Percentiles rank a stretch among this genome's conserved stretches.
Evolutionary conservation across 2,113 vertebrate species (phyloP).

Genomic region (Corvus hawaiiensis): DNA sequence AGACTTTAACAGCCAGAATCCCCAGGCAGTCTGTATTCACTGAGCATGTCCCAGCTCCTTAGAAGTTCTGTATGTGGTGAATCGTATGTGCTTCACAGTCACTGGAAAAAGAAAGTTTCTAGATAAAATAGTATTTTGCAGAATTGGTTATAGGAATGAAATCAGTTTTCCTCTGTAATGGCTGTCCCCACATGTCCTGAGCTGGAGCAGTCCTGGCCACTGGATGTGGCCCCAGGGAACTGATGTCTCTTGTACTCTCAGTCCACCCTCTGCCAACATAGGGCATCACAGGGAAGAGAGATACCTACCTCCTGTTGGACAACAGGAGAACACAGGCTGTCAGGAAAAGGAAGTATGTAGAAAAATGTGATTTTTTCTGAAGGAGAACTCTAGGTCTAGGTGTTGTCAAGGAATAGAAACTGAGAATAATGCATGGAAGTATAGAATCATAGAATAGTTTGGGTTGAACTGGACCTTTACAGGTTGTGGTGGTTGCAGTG

Average conservation of each 20-base stretch:
- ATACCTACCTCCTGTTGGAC: background rate
- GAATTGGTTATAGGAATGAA: background rate
- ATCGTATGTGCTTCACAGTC: background rate
- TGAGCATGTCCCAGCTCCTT: background rate
- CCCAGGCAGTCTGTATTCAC: background rate
- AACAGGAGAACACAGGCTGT: background rate
- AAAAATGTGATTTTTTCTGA: background rate
- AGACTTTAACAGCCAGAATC: constrained; percentile 2
- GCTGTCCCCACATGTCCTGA: rapidly evolving
- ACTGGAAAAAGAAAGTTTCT: background rate
- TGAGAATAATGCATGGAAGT: background rate
- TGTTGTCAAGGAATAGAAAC: background rate
- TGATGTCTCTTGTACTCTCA: background rate
- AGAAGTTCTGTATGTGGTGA: background rate
- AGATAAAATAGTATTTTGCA: background rate
- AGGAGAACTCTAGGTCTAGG: background rate
- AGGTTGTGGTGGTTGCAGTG: too few species aligned
- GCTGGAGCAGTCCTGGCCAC: background rate
- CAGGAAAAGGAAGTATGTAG: background rate
- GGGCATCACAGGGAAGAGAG: background rate
- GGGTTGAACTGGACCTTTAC: too few species aligned
- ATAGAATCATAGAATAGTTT: background rate
- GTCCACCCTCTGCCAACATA: background rate
- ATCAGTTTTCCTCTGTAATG: background rate
- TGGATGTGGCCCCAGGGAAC: background rate